Evolutionary conservation across 2,888 invertebrate species (phyloP).

Genomic region (Lasioglossum vierecki): DNA sequence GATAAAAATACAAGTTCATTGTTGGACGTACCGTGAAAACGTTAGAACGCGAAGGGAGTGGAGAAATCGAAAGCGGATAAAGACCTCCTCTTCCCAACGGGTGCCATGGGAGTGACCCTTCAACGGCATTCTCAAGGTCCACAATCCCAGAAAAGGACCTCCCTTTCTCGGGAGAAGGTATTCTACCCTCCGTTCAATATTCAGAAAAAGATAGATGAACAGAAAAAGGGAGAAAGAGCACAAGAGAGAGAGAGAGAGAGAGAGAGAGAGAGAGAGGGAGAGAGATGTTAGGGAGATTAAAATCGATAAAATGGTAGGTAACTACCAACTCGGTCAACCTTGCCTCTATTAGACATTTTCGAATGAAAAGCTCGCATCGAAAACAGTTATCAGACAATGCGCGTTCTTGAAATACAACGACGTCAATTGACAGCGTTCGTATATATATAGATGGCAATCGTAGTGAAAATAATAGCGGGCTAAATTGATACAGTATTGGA

Average conservation of each 20-base stretch:
- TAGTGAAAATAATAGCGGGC: conserved; percentile 20
- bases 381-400: background rate
- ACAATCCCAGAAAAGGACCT: background rate
- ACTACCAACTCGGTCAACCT: conserved; percentile 10
- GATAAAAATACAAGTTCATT: background rate
- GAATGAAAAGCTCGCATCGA: background rate
- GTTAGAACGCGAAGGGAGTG: background rate
- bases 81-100: background rate
- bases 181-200: background rate
- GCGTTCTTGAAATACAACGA: conserved; percentile 23
- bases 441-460: background rate
- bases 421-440: conserved; percentile 13
- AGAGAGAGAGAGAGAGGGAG: background rate
- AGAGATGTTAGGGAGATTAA: conserved; percentile 35
- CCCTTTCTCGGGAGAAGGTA: background rate
- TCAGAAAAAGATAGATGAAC: background rate
- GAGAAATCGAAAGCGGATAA: conserved; percentile 3
- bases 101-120: conserved; percentile 1
- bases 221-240: background rate
- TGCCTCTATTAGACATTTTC: conserved; percentile 25
- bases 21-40: background rate
- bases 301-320: conserved; percentile 52
- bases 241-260: conserved; percentile 2
- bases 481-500: conserved; percentile 17
- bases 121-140: conserved; percentile 1